Conservation (phyloP, 2,888 invertebrate species). For the Cerceris rybyensis region DNA sequence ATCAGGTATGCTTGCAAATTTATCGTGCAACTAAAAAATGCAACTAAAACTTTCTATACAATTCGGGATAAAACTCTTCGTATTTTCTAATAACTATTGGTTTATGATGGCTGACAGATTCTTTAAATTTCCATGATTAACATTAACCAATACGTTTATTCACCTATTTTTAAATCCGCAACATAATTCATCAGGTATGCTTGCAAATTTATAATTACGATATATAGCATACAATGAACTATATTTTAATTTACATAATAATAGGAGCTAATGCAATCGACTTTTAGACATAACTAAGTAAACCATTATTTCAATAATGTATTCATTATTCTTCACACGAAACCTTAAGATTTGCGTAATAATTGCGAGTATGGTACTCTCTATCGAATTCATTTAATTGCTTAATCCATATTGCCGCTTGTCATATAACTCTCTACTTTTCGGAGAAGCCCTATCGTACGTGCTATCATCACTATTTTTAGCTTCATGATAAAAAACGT, state of each 20-base stretch:
- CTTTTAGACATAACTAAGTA: too few species aligned
- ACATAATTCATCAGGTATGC: too few species aligned
- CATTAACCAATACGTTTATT: slow-evolving; percentile 8
- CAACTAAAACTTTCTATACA: slow-evolving; percentile 22
- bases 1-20: slow-evolving; percentile 67
- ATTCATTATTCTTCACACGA: too few species aligned
- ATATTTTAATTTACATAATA: too few species aligned
- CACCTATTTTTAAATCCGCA: slow-evolving; percentile 9
- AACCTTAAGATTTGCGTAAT: too few species aligned
- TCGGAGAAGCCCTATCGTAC: neutral
- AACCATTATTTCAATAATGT: too few species aligned
- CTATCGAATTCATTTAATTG: too few species aligned
- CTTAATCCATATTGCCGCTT: too few species aligned
- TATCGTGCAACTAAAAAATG: slow-evolving; percentile 16
- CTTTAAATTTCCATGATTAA: slow-evolving; percentile 27
- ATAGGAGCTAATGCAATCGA: too few species aligned
- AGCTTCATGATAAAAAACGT: neutral
- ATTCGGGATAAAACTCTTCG: slow-evolving; percentile 11
- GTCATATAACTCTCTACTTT: too few species aligned
- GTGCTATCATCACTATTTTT: neutral
- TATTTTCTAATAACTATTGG: slow-evolving; percentile 10
- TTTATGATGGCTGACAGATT: slow-evolving; percentile 14
- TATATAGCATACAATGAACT: neutral
- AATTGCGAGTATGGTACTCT: too few species aligned
- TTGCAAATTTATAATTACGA: neutral